Base-by-base conservation (phyloP, 2,797 vertebrate species). In the Coluber constrictor region DNA sequence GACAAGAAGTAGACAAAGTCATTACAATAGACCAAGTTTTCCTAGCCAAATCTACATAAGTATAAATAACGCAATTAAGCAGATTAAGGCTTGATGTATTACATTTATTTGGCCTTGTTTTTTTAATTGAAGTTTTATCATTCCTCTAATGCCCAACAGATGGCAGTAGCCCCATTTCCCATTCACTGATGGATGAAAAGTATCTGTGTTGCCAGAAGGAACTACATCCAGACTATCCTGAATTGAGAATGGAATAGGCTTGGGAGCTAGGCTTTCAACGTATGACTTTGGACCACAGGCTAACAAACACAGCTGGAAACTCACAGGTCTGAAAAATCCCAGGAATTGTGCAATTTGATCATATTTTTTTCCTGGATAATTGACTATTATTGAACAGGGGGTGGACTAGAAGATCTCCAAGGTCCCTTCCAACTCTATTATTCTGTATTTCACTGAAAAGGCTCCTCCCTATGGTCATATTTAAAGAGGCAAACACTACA, bases 101-200 rank as follows among this genome's bases (percentile, higher is more conserved):
- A 43, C 23, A 0, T 79, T 79, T 79, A 18, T 23, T 23, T 79
- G 18, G 1, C 37, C 61, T 63, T 63, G 27, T 79, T 43, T 43
- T 37, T 79, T 79, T 23, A 70, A 70, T 16, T 70, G 74, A 43
- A 43, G 9, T 43, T 79, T 43, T 79, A 43, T 79, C 3, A 25
- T 32, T 16, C 92, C 94, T 92, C 92, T 70, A 63, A 83, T 91
- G 91, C 89, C 23, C 83, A 51, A 43, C 86, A 88, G 51, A 92
- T 87, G 90, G 93, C 94, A 94, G 51, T 25, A 91, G 16, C 2
- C 66, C 43, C 47, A 1, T 90, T 89, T 89, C 88, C 29, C 55
- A 43, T 51, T 92, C 29, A 29, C 0, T 5, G 90, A 8, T 15
- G 47, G 91, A 29, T 88, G 4, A 56, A 15, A 20, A 1, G 3